Base-by-base conservation (phyloP, 2,888 invertebrate genomes). In the Ophraella communa region DNA sequence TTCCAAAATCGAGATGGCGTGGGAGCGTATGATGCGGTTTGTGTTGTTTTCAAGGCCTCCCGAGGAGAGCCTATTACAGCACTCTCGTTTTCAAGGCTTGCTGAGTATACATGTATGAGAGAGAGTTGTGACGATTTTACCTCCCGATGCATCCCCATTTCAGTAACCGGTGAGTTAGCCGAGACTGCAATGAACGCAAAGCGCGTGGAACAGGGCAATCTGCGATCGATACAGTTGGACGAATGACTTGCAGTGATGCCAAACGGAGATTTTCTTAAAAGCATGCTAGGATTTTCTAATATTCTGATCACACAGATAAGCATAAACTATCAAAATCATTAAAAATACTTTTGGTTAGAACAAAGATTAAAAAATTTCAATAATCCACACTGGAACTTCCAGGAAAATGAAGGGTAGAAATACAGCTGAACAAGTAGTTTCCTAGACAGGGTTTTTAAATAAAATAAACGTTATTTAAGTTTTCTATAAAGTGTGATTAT, bases 211-310 rank as follows among this genome's bases (percentile, higher is more conserved):
- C 62, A 55, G 44, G 51, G 57, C 53, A 55, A 58, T 57, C 52
- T 54, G 54, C 58, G 72, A 75, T 75, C 73, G 73, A 75, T 75
- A 72, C 60, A 52, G 64, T 67, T 59, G 64, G 73, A 67, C 47
- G 62, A 53, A 62, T 57, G 17, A 57, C 30, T 18, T 39, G 64
- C 67, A 35, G 42, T 21, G 65, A 58, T 62, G 65, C 54, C 65
- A 45, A 35, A 23, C 20, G 20, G 8, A 8, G 30, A 17, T 18
- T 51, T 51, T 51, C 21, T 23, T 39, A 11, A 33, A 24, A 27
- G n/a, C 20, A 33, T 21, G n/a, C 21, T 27, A 20, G 11, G 45
- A 33, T 7, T 23, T 49, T 24, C 2, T 20, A 17, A 21, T 47
- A 27, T 23, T 14, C n/a, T n/a, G n/a, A n/a, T n/a, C n/a, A n/a